Conservation (phyloP, 2,888 invertebrate genomes). For the Acronicta leporina region DNA sequence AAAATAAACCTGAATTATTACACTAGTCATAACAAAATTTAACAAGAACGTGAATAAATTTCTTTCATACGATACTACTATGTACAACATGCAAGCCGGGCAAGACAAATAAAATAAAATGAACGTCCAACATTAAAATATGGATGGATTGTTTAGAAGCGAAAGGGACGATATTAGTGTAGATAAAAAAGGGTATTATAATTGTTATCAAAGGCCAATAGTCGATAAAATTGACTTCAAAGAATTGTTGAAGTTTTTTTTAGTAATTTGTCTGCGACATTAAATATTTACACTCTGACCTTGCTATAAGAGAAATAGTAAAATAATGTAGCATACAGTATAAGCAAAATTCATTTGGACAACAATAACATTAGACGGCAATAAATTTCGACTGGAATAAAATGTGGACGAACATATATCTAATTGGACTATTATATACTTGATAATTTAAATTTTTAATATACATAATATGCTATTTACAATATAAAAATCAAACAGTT, state of each 20-base stretch:
- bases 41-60: conserved; percentile 83
- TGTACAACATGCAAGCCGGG: conserved; percentile 86
- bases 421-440: conserved; percentile 84
- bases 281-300: conserved; percentile 55
- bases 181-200: conserved; percentile 65
- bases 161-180: conserved; percentile 76
- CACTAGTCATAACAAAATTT: conserved; percentile 84
- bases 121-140: conserved; percentile 80
- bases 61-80: conserved; percentile 77
- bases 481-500: conserved; percentile 75
- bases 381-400: conserved; percentile 83
- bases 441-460: conserved; percentile 74
- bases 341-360: conserved; percentile 80
- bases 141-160: conserved; percentile 85
- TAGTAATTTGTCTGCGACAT: conserved; percentile 37
- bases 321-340: conserved; percentile 69
- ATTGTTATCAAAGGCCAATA: conserved; percentile 71
- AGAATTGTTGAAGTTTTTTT: conserved; percentile 59
- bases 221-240: conserved; percentile 75
- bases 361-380: conserved; percentile 84
- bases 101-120: conserved; percentile 82
- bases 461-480: conserved; percentile 80
- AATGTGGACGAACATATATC: conserved; percentile 86
- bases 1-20: conserved; percentile 75
- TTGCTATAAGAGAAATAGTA: conserved; percentile 67